Percentiles rank a stretch among this genome's conserved stretches.
Evolutionary conservation across 2,113 vertebrate genomes (phyloP).

Genomic region (Ursus arctos): DNA sequence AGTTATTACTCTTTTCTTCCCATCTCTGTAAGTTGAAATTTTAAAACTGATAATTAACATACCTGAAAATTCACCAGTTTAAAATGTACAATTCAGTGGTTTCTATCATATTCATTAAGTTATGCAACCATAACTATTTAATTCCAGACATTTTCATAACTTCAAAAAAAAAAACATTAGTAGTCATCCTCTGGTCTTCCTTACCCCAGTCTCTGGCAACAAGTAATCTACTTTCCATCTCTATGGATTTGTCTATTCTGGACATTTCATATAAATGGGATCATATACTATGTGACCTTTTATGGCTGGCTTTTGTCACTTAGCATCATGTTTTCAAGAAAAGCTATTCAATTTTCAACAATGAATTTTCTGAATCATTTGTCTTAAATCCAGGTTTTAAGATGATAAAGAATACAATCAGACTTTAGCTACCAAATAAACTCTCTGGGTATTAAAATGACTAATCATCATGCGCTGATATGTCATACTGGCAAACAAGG

Average conservation of each 20-base stretch:
- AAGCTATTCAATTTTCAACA: not conserved
- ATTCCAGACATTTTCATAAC: slow-evolving; percentile 33
- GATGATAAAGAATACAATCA: not conserved
- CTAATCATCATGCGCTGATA: not conserved
- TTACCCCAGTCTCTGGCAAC: not conserved
- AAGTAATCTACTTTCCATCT: not conserved
- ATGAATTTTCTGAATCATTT: not conserved
- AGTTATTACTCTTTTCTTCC: not conserved
- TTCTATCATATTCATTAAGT: not conserved
- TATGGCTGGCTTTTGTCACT: slow-evolving; percentile 1
- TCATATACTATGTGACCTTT: not conserved
- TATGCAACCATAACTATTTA: not conserved
- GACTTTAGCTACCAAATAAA: not conserved
- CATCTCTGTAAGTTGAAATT: not conserved
- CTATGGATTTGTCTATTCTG: not conserved
- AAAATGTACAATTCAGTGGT: not conserved
- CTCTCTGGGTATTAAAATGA: slow-evolving; percentile 20
- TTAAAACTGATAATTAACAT: not conserved
- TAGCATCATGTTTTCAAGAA: slow-evolving; percentile 38
- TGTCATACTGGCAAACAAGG: not conserved
- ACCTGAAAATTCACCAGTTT: not conserved
- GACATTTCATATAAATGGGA: not conserved
- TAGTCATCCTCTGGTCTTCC: not conserved
- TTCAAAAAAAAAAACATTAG: slow-evolving; percentile 47
- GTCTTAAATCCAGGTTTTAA: slow-evolving; percentile 50